Evolutionary conservation across 37 sponge, comb jelly and placozoan species (phyloP).

Genomic region (Halisarca cf. caerulea): DNA sequence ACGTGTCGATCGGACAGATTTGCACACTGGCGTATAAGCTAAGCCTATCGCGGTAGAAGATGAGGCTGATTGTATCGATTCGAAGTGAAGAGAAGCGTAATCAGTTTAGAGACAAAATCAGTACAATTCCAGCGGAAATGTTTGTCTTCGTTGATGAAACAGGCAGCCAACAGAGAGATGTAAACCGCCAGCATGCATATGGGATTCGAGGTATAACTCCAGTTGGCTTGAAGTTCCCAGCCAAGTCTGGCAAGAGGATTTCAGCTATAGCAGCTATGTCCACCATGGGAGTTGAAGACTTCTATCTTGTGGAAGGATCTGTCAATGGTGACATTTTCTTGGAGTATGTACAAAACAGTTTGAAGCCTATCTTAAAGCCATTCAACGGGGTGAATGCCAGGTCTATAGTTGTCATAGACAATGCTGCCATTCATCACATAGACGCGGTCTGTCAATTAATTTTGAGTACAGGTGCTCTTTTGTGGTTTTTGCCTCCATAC

Average conservation of each 20-base stretch:
- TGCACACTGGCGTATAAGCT: no score
- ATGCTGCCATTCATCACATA: slow-evolving; percentile 16
- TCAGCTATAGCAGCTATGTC: slow-evolving; percentile 16
- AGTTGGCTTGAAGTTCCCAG: no score
- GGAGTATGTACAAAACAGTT: not conserved
- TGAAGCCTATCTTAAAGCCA: not conserved
- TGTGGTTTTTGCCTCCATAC: slow-evolving; percentile 16
- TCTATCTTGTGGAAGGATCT: slow-evolving; percentile 12
- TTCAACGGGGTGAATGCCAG: slow-evolving; percentile 20
- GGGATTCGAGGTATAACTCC: slow-evolving; percentile 17
- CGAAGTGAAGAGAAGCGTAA: no score
- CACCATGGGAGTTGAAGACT: slow-evolving; percentile 20
- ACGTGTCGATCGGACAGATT: no score
- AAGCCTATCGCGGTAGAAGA: no score
- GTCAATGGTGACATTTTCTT: slow-evolving; percentile 27
- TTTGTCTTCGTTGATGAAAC: slow-evolving; percentile 34
- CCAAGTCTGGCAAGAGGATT: slow-evolving; percentile 7
- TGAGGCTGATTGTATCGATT: no score
- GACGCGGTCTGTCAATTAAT: not conserved
- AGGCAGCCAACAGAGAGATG: not conserved
- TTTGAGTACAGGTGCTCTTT: not conserved
- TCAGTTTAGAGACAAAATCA: no score
- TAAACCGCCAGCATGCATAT: not conserved
- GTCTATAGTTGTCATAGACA: slow-evolving; percentile 20
- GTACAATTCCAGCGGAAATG: slow-evolving; percentile 5